These are phyloP conservation scores for Otus sunia DNA, from an alignment of 2,113 vertebrate genomes.

Conservation along the genomic window DNA sequence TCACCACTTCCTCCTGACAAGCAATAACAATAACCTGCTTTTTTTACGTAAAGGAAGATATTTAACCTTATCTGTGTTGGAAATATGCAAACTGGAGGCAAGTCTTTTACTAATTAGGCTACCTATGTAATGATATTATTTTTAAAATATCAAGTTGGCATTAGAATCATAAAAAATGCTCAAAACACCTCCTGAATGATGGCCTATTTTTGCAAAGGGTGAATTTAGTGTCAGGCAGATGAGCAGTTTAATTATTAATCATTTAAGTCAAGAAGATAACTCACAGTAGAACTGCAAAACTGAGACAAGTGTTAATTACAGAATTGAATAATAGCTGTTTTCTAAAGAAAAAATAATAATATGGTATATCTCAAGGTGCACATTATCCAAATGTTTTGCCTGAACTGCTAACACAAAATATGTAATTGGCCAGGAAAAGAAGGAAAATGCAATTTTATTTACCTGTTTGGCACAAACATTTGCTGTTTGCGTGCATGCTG, in stretches of 20 bases:
- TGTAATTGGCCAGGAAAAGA: not conserved
- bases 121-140: not conserved
- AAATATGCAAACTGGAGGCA: not conserved
- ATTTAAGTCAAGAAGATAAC: not conserved
- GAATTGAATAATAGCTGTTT: not conserved
- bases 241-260: not conserved
- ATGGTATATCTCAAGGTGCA: not conserved
- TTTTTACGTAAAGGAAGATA: not conserved
- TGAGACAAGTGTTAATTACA: not conserved
- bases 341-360: not conserved
- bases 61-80: not conserved
- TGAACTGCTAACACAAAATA: not conserved
- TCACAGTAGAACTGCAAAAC: not conserved
- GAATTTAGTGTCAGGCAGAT: not conserved
- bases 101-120: not conserved
- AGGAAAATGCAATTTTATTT: not conserved
- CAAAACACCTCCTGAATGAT: not conserved
- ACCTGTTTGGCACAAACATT: not conserved
- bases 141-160: not conserved
- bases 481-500: not conserved
- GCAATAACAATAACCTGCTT: not conserved
- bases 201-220: not conserved
- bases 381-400: not conserved
- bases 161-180: not conserved
- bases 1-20: constrained; percentile 39